Conservation (phyloP, 2,888 invertebrate species). For the Leptopilina syphax region DNA sequence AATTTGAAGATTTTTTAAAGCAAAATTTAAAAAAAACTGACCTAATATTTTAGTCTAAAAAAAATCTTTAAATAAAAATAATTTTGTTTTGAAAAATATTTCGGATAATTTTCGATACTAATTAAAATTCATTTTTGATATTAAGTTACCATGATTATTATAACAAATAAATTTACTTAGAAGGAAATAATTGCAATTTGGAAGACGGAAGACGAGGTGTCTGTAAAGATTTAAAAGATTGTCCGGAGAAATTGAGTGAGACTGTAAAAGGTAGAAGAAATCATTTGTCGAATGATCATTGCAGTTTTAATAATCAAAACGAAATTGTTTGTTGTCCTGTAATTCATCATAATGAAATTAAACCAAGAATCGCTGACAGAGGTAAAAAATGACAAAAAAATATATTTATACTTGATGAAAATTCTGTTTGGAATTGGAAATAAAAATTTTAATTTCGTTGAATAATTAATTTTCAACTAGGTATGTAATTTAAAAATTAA, state of each 20-base stretch:
- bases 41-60: too few relatives aligned
- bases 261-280: background rate
- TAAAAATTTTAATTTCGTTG: background rate
- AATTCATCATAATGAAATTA: background rate
- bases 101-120: too few relatives aligned
- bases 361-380: background rate
- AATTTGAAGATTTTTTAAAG: too few relatives aligned
- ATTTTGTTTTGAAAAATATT: too few relatives aligned
- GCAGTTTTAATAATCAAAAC: background rate
- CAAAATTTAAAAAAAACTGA: too few relatives aligned
- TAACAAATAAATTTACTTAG: background rate
- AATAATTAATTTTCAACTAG: too few relatives aligned
- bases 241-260: conserved; percentile 4
- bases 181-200: background rate
- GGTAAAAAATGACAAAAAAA: background rate
- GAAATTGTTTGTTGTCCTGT: conserved; percentile 23
- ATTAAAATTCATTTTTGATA: too few relatives aligned
- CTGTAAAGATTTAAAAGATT: background rate
- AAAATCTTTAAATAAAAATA: too few relatives aligned
- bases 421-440: background rate
- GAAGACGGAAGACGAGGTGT: background rate
- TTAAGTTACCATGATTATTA: background rate
- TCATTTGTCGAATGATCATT: conserved; percentile 5
- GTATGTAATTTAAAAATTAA: too few relatives aligned
- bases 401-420: too few relatives aligned